Evolutionary conservation across 2,113 vertebrate genomes (phyloP).

Genomic region (Narcine bancroftii): DNA sequence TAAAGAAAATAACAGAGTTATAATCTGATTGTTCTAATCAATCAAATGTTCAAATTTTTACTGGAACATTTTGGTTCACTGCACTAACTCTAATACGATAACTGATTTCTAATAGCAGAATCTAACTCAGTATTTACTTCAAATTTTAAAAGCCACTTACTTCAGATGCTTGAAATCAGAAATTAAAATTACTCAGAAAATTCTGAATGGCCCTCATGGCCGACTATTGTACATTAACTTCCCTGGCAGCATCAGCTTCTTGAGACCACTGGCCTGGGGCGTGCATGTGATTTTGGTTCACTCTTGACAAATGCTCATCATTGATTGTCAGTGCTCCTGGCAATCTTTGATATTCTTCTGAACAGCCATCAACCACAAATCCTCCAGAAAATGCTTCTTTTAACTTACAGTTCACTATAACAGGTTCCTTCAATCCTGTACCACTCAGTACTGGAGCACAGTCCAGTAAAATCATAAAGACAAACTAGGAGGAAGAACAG

Average conservation of each 20-base stretch:
- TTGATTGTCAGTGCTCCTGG: neutral
- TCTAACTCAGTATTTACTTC: neutral
- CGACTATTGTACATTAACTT: neutral
- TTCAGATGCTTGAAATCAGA: no score
- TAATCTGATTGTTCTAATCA: neutral
- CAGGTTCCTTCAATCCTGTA: neutral
- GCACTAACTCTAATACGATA: neutral
- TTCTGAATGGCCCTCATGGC: neutral
- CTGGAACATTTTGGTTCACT: neutral
- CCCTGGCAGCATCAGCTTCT: neutral
- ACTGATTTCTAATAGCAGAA: neutral
- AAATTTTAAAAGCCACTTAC: neutral
- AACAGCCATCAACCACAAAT: neutral
- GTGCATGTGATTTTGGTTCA: neutral
- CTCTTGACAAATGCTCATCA: neutral
- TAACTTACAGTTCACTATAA: neutral
- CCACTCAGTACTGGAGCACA: neutral
- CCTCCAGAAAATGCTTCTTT: neutral
- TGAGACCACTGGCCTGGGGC: neutral
- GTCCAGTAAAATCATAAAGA: neutral
- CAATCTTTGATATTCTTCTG: no score
- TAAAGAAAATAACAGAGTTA: neutral
- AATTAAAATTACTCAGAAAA: no score
- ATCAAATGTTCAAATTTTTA: neutral
- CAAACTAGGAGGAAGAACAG: neutral